These are phyloP conservation scores for Osedax frankpressi DNA, from an alignment of 2,888 invertebrate species.

Conservation along the genomic window DNA sequence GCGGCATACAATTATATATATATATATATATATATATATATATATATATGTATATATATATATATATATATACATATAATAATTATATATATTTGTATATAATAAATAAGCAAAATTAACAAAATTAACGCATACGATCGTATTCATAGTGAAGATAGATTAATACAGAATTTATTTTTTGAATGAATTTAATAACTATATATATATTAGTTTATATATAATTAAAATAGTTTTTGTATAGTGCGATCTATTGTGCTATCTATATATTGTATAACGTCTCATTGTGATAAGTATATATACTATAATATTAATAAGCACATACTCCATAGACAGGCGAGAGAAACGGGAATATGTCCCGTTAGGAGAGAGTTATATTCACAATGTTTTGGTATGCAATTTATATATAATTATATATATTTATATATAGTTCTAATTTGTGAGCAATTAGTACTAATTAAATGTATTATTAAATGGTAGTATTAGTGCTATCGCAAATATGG, in stretches of 20 bases:
- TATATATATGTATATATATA: no score
- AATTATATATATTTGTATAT: no score
- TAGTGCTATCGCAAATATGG: neutral
- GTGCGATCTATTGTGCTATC: no score
- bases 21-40: no score
- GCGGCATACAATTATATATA: no score
- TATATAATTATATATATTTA: neutral
- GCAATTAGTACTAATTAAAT: no score
- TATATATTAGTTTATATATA: neutral
- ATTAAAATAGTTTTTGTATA: no score
- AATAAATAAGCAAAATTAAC: no score
- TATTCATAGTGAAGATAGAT: no score
- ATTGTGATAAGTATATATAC: neutral
- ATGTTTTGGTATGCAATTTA: conserved; percentile 55
- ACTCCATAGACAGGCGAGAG: conserved; percentile 72
- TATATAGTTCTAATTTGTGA: no score
- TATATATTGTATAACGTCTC: neutral
- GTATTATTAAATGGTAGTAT: neutral
- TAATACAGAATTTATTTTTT: neutral
- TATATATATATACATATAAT: no score
- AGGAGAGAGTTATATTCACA: conserved; percentile 84
- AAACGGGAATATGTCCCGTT: conserved; percentile 89
- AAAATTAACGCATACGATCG: no score
- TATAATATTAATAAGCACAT: neutral
- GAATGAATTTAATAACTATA: neutral